These are phyloP conservation scores for Galleria mellonella DNA, from an alignment of 1,140 invertebrate species.

Conservation along the genomic window DNA sequence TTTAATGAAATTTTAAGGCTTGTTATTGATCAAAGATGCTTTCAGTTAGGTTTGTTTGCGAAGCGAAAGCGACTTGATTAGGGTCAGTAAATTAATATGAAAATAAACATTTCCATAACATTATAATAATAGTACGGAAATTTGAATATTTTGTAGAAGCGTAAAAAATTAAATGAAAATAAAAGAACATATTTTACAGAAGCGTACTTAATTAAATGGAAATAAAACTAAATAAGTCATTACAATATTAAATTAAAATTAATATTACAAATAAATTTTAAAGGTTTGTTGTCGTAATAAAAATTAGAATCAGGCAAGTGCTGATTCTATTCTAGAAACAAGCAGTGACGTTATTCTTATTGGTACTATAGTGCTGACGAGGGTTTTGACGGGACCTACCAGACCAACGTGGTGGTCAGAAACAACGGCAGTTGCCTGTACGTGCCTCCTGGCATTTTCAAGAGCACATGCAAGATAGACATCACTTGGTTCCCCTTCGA, in stretches of 20 bases:
- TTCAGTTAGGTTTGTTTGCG: conserved; percentile 6
- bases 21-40: conserved; percentile 3
- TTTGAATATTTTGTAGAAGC: too few species aligned
- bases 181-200: too few species aligned
- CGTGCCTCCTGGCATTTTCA: conserved; percentile 98
- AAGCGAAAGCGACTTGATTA: conserved; percentile 4
- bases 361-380: conserved; percentile 89
- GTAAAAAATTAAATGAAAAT: too few species aligned
- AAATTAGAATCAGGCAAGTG: too few species aligned
- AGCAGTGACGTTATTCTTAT: too few species aligned
- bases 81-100: conserved; percentile 1
- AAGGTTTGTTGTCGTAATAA: too few species aligned
- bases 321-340: too few species aligned
- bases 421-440: conserved; percentile 96
- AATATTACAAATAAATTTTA: too few species aligned
- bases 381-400: conserved; percentile 98
- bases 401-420: conserved; percentile 96
- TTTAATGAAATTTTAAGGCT: conserved; percentile 12
- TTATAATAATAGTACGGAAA: too few species aligned
- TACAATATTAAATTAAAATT: too few species aligned
- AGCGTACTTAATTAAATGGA: too few species aligned
- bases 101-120: neutral
- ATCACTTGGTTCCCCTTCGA: conserved; percentile 99
- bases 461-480: conserved; percentile 99
- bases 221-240: too few species aligned